These are phyloP conservation scores for Palythoa grandis DNA, from an alignment of 92 coral and sea anemone species.

Conservation along the genomic window DNA sequence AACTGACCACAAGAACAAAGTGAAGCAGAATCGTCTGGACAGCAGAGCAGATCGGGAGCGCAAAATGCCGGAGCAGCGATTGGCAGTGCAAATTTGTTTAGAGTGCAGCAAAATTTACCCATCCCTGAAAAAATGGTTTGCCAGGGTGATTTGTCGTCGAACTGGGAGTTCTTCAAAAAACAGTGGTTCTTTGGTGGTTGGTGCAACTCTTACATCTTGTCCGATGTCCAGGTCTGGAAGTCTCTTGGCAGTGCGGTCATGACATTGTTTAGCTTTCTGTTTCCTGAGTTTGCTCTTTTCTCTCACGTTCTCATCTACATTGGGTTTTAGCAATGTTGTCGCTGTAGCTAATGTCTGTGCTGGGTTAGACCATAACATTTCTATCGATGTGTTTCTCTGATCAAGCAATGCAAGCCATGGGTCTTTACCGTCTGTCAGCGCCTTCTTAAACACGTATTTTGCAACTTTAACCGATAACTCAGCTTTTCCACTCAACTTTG, in stretches of 20 bases:
- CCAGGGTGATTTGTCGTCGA: background rate
- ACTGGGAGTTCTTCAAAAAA: too few species aligned
- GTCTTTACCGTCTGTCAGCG: too few species aligned
- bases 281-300: slow-evolving; percentile 11
- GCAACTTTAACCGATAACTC: background rate
- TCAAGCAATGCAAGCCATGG: too few species aligned
- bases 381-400: too few species aligned
- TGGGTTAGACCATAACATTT: too few species aligned
- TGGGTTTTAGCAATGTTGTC: background rate
- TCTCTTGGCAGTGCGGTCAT: background rate
- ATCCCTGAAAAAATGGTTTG: background rate
- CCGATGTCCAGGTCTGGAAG: background rate
- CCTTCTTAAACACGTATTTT: too few species aligned
- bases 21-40: background rate
- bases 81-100: slow-evolving; percentile 8
- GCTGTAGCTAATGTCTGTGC: too few species aligned
- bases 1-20: too few species aligned
- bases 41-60: slow-evolving; percentile 14
- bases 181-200: background rate
- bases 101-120: slow-evolving; percentile 8
- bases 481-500: background rate
- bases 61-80: slow-evolving; percentile 19
- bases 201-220: background rate
- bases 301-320: background rate
- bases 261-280: background rate